Base-by-base conservation (phyloP, 2,888 invertebrate genomes). In the Andrena bicolor region DNA sequence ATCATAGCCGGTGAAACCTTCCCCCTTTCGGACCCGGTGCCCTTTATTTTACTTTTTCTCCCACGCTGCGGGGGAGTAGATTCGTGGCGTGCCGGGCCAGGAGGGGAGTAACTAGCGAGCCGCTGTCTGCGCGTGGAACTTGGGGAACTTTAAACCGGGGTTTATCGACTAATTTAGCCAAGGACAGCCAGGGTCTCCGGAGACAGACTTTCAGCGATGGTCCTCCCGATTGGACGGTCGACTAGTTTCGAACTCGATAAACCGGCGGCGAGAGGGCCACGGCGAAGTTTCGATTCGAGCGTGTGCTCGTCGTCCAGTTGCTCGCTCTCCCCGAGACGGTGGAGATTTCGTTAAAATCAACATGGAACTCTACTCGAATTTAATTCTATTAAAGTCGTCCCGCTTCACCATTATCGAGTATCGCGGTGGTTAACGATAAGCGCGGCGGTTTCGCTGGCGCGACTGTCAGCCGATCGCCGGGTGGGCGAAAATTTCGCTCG, bases 161-260 rank as follows among this genome's bases (percentile, higher is more conserved):
- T 90, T 91, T 91, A 91, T 91, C 91, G 91, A 89, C 91, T 90
- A 91, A 92, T 92, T 91, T 89, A 82, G 79, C 84, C 83, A 84
- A 88, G 83, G 89, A 88, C 88, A 85, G 82, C 70, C 76, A 56
- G 76, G 58, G 78, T 84, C 89, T 83, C 87, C 61, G 76, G 86
- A 87, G 89, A 84, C 76, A 75, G 85, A 89, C 81, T 88, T 84
- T 78, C 80, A 76, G 69, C 84, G 86, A 80, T 71, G 81, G 73
- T 63, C 80, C 82, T 65, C 66, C 79, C 85, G 85, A 86, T 88
- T 84, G 86, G 86, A 80, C 82, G 76, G 72, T 79, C 84, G 86
- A 82, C 86, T 82, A 86, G 87, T 90, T 89, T 83, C 83, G 76
- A 88, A 89, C 86, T 89, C 89, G 85, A 89, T 90, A 89, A 90